A percentile compares a stretch with the other conserved stretches of the same genome.
These are phyloP conservation scores for Scaptomyza caliginosa DNA, from an alignment of 2,888 invertebrate genomes.

Conservation along the genomic window DNA sequence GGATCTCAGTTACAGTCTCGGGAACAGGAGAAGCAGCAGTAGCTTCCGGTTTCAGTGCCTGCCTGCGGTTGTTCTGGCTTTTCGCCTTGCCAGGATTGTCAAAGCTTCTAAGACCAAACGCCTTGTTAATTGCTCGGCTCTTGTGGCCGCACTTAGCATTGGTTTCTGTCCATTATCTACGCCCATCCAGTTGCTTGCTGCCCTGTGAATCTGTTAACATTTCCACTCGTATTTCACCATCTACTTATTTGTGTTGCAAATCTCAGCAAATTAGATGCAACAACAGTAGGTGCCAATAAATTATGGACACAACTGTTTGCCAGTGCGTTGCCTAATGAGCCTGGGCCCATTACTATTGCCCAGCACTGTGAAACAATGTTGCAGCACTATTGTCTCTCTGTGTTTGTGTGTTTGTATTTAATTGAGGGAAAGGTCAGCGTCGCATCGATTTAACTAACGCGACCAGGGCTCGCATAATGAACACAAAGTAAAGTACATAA, in stretches of 20 bases:
- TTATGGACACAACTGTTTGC: slow-evolving; percentile 43
- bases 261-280: slow-evolving; percentile 61
- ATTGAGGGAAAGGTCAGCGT: slow-evolving; percentile 74
- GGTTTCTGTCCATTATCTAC: slow-evolving; percentile 38
- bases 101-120: slow-evolving; percentile 55
- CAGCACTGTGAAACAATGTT: slow-evolving; percentile 46
- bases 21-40: slow-evolving; percentile 7
- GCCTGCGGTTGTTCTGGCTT: slow-evolving; percentile 58
- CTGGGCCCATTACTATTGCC: slow-evolving; percentile 48
- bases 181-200: slow-evolving; percentile 4
- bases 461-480: slow-evolving; percentile 34
- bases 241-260: slow-evolving; percentile 61
- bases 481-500: slow-evolving; percentile 17
- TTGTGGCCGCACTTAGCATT: slow-evolving; percentile 52
- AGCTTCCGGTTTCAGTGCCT: slow-evolving; percentile 49
- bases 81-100: slow-evolving; percentile 54
- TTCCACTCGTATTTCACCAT: slow-evolving; percentile 38
- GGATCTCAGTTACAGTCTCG: slow-evolving; percentile 41
- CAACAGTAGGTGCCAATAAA: slow-evolving; percentile 51
- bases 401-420: slow-evolving; percentile 38
- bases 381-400: neutral
- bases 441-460: slow-evolving; percentile 69
- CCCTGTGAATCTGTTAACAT: slow-evolving; percentile 1
- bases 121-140: slow-evolving; percentile 76
- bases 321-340: slow-evolving; percentile 47